phyloP scores from a whole-genome alignment of 1,140 invertebrate species.

The Diorhabda sublineata region DNA sequence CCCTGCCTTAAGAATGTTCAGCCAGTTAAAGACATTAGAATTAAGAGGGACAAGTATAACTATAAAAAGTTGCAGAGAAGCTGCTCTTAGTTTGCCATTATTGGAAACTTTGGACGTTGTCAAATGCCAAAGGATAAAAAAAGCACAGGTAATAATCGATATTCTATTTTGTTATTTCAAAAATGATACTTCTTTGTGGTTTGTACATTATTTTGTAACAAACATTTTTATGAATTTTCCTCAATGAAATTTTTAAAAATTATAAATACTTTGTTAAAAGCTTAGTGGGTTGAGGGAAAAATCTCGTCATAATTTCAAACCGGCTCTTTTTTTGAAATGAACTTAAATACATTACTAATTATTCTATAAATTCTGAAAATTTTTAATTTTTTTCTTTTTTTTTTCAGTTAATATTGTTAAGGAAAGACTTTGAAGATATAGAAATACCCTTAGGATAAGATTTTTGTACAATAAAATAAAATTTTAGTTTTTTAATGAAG shows the following conservation, averaged over 20 bases:
- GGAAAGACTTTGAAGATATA: constrained; percentile 24
- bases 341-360: too few species aligned
- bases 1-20: constrained; percentile 31
- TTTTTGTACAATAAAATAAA: background rate
- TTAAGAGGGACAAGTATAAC: constrained; percentile 34
- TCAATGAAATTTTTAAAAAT: too few species aligned
- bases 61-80: constrained; percentile 35
- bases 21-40: constrained; percentile 29
- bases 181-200: too few species aligned
- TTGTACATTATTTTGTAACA: too few species aligned
- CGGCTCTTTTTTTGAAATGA: too few species aligned
- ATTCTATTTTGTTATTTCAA: too few species aligned
- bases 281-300: too few species aligned
- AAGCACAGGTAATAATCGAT: constrained; percentile 20
- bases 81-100: constrained; percentile 30
- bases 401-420: constrained; percentile 21
- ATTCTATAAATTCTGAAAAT: background rate
- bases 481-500: background rate
- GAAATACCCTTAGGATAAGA: constrained; percentile 25
- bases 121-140: constrained; percentile 34
- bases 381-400: background rate
- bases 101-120: constrained; percentile 32
- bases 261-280: too few species aligned
- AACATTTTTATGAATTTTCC: too few species aligned
- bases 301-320: too few species aligned